Percentiles rank a stretch among this genome's conserved stretches.
These are phyloP conservation scores for Pseudomyrmex sp. DNA, from an alignment of 1,140 invertebrate species.

Conservation along the genomic window DNA sequence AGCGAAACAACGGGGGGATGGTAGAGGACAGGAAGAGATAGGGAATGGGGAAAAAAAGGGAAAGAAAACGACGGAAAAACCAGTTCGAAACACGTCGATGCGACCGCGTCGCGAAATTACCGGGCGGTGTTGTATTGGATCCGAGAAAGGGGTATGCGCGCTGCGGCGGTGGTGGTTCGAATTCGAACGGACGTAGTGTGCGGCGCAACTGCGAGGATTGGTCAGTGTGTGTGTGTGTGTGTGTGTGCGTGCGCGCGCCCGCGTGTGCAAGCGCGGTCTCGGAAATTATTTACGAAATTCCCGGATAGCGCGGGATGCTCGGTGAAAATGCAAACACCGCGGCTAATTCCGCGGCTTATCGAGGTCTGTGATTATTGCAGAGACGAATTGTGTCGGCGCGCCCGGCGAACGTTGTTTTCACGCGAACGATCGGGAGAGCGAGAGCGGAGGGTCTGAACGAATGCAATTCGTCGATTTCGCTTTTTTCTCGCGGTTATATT, in stretches of 20 bases:
- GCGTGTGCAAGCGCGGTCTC: not conserved
- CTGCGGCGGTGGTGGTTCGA: not conserved
- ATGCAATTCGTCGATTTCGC: conserved; percentile 48
- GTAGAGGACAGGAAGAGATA: not conserved
- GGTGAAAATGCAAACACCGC: conserved; percentile 68
- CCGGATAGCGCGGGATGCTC: conserved; percentile 46
- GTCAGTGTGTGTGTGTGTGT: not conserved
- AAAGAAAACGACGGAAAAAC: conserved; percentile 53
- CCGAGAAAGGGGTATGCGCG: conserved; percentile 46
- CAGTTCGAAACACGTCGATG: conserved; percentile 43
- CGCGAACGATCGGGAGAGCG: not conserved
- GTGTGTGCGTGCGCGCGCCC: too few species aligned
- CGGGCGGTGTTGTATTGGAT: conserved; percentile 58
- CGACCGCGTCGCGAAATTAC: conserved; percentile 47
- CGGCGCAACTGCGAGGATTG: not conserved
- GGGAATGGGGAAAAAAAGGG: conserved; percentile 14
- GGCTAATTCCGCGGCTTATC: conserved; percentile 72
- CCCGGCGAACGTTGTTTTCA: conserved; percentile 50
- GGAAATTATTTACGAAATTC: conserved; percentile 60
- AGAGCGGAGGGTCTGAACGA: not conserved
- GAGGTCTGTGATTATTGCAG: conserved; percentile 73
- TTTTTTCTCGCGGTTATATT: conserved; percentile 43
- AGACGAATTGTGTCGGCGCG: conserved; percentile 52
- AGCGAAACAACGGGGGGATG: not conserved
- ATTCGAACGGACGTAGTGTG: conserved; percentile 23